These are phyloP conservation scores for Ochropacha duplaris DNA, from an alignment of 2,888 invertebrate genomes.

Conservation along the genomic window DNA sequence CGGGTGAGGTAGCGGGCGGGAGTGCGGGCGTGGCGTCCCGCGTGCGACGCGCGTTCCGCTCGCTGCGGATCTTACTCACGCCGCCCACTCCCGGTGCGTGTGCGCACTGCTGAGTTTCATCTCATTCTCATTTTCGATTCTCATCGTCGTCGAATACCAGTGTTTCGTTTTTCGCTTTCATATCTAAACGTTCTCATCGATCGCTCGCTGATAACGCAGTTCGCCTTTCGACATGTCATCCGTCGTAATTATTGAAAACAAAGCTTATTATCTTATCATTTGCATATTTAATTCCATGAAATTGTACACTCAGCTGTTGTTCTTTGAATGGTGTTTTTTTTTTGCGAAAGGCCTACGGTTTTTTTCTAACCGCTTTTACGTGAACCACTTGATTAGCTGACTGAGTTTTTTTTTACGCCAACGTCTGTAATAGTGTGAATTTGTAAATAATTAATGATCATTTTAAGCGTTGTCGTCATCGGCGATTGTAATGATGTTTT, in stretches of 20 bases:
- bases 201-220: not conserved
- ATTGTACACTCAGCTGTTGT: slow-evolving; percentile 36
- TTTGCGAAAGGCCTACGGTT: slow-evolving; percentile 13
- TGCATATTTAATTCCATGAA: slow-evolving; percentile 33
- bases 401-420: slow-evolving; percentile 8
- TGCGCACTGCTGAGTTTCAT: slow-evolving; percentile 32
- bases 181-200: not conserved
- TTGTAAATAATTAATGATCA: not conserved
- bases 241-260: slow-evolving; percentile 18
- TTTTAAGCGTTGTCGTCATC: not conserved
- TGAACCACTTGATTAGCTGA: slow-evolving; percentile 4
- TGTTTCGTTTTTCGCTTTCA: slow-evolving; percentile 16
- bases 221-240: not conserved
- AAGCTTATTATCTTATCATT: slow-evolving; percentile 39
- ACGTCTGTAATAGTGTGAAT: not conserved
- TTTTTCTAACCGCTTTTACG: slow-evolving; percentile 8
- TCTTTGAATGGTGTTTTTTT: slow-evolving; percentile 40
- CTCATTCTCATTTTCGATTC: slow-evolving; percentile 12
- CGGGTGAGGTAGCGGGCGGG: slow-evolving; percentile 26
- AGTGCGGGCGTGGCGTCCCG: slow-evolving; percentile 56
- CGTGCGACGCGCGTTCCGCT: slow-evolving; percentile 67
- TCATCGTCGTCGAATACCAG: slow-evolving; percentile 12
- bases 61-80: slow-evolving; percentile 56
- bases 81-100: slow-evolving; percentile 58
- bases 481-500: slow-evolving; percentile 5